Percentiles rank a stretch among this genome's conserved stretches.
These are phyloP conservation scores for Philereme transversata DNA, from an alignment of 2,888 invertebrate species.

Conservation along the genomic window DNA sequence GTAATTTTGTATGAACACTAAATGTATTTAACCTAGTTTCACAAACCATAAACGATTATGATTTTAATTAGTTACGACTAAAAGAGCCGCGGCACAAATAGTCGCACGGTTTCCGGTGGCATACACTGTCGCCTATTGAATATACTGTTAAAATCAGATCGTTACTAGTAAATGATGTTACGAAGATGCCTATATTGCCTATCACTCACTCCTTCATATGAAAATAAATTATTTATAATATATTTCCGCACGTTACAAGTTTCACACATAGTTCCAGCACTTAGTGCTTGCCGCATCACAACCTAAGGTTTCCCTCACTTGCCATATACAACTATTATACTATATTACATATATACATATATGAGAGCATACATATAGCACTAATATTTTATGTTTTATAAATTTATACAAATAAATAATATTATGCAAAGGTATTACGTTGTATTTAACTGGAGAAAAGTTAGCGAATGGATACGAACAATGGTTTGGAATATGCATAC, in stretches of 20 bases:
- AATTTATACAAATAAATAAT: not conserved
- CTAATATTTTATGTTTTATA: not conserved
- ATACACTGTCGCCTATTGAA: too few species aligned
- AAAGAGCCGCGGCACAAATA: too few species aligned
- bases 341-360: not conserved
- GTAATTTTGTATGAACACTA: too few species aligned
- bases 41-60: too few species aligned
- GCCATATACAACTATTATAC: constrained; percentile 1
- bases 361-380: not conserved
- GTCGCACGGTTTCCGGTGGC: too few species aligned
- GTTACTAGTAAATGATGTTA: too few species aligned
- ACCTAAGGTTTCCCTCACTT: constrained; percentile 12
- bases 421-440: not conserved
- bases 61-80: too few species aligned
- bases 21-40: too few species aligned
- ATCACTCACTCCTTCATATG: constrained; percentile 8
- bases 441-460: not conserved
- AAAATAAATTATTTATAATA: constrained; percentile 20
- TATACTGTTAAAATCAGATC: too few species aligned
- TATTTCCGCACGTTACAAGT: constrained; percentile 5
- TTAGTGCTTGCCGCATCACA: constrained; percentile 22
- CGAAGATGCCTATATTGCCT: too few species aligned
- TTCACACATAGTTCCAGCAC: constrained; percentile 13
- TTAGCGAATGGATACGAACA: not conserved
- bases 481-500: constrained; percentile 3